Conservation (phyloP, 2,888 invertebrate genomes). For the Pyrrhosoma nymphula region DNA sequence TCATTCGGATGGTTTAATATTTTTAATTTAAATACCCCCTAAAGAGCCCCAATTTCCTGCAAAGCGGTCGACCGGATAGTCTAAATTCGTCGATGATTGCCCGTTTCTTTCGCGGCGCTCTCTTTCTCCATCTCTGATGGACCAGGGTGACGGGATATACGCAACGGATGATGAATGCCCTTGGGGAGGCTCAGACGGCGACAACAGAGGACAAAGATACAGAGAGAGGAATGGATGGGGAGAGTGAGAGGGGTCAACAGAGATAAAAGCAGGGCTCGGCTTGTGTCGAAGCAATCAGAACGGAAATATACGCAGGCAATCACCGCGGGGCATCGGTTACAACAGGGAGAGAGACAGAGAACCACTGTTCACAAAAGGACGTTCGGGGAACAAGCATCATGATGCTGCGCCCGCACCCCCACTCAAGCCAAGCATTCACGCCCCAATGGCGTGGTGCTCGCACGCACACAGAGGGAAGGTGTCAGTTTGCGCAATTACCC, state of each 20-base stretch:
- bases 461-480: not conserved
- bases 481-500: conserved; percentile 21
- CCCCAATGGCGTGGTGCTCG: not conserved
- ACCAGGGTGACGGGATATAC: too few species aligned
- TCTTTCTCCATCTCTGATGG: too few species aligned
- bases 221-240: too few species aligned
- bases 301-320: conserved; percentile 51
- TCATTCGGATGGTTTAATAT: too few species aligned
- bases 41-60: too few species aligned
- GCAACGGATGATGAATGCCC: not conserved
- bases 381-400: not conserved
- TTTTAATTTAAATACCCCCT: too few species aligned
- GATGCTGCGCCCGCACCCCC: not conserved
- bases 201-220: not conserved
- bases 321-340: conserved; percentile 26
- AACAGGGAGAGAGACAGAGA: not conserved
- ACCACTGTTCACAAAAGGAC: not conserved
- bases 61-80: too few species aligned
- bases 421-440: too few species aligned
- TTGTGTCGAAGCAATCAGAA: conserved; percentile 27
- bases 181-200: not conserved
- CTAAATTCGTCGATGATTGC: too few species aligned
- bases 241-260: conserved; percentile 23
- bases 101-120: too few species aligned
- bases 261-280: conserved; percentile 10